Conservation (phyloP, 2,797 vertebrate genomes). For the Linurgus olivaceus region DNA sequence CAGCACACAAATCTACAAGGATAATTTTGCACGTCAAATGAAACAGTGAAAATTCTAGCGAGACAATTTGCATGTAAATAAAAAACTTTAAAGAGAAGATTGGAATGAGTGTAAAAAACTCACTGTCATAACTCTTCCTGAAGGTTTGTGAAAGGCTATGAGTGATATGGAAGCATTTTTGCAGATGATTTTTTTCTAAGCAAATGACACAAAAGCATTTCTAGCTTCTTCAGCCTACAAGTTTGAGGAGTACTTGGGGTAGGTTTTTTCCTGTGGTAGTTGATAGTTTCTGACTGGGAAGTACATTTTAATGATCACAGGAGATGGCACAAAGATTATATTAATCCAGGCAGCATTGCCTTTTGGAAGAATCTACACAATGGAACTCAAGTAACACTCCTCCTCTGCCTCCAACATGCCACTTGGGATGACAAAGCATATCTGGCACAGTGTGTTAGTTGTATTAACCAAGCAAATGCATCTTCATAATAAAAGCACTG, state of each 20-base stretch:
- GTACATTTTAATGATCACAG: not conserved
- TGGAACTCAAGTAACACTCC: not conserved
- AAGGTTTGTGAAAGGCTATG: not conserved
- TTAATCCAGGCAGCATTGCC: not conserved
- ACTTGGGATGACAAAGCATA: not conserved
- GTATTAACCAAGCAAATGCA: not conserved
- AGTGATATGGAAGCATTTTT: not conserved
- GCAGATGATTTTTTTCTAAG: not conserved
- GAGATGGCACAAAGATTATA: not conserved
- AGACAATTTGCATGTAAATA: not conserved
- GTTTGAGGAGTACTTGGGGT: not conserved
- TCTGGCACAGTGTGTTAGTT: not conserved
- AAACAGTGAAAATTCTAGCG: not conserved
- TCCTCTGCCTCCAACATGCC: not conserved
- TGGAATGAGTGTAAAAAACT: not conserved
- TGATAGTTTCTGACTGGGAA: not conserved
- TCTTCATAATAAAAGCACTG: constrained; percentile 15
- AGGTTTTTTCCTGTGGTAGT: not conserved
- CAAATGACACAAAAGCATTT: not conserved
- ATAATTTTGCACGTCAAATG: not conserved
- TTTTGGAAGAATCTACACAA: not conserved
- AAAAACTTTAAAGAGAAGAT: not conserved
- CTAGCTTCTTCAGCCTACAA: not conserved
- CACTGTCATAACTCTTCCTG: not conserved
- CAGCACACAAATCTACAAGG: not conserved